A percentile compares a stretch with the other conserved stretches of the same genome.
Conservation (phyloP, 1,140 invertebrate species). For the Bombus soroeensis region DNA sequence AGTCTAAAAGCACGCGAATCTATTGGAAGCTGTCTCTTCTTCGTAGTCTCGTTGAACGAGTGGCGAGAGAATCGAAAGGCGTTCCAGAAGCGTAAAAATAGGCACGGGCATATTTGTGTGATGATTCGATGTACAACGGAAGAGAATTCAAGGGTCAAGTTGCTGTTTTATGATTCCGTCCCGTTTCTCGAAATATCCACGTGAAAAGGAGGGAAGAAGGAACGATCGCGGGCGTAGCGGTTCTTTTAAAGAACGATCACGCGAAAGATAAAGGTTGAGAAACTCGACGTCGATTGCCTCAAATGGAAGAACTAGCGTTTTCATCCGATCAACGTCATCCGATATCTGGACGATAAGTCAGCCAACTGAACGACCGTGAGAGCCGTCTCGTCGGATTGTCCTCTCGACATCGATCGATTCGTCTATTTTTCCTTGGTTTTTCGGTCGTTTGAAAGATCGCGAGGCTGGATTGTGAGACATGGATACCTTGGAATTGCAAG, state of each 20-base stretch:
- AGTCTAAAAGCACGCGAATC: not conserved
- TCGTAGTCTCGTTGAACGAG: not conserved
- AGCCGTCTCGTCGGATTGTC: not conserved
- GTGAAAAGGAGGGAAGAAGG: not conserved
- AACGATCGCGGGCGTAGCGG: not conserved
- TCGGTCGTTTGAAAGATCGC: not conserved
- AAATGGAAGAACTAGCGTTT: constrained; percentile 30
- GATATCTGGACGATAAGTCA: constrained; percentile 15
- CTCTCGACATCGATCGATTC: constrained; percentile 10
- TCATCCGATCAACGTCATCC: constrained; percentile 14
- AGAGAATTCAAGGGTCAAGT: constrained; percentile 22
- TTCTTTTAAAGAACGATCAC: not conserved
- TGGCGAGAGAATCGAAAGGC: not conserved
- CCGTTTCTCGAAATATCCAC: not conserved
- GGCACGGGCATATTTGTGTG: constrained; percentile 39
- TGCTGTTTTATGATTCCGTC: constrained; percentile 2
- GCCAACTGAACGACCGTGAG: not conserved
- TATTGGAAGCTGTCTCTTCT: not conserved
- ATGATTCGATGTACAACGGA: constrained; percentile 49
- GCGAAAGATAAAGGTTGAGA: not conserved
- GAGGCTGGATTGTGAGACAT: constrained; percentile 54
- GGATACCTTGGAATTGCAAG: constrained; percentile 80
- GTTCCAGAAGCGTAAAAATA: not conserved
- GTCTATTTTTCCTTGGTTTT: not conserved
- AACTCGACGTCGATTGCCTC: not conserved